Evolutionary conservation across 2,888 invertebrate genomes (phyloP).

Genomic region (Ypsolopha scabrella): DNA sequence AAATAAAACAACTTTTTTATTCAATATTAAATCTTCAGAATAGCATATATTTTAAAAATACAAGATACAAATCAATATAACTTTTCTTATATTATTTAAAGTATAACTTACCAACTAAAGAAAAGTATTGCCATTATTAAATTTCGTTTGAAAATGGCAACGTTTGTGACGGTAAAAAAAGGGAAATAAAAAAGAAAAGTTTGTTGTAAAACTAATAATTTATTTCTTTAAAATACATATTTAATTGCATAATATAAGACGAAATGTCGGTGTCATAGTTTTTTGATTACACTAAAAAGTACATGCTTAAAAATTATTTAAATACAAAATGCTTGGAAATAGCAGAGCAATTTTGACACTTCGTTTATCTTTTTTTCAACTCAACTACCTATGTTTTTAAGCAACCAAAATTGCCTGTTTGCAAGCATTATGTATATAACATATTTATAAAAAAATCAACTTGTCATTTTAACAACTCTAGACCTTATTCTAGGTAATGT

Average conservation of each 20-base stretch:
- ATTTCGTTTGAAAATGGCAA: conserved; percentile 5
- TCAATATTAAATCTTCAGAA: conserved; percentile 1
- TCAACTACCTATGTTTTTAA: too few species aligned
- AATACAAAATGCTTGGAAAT: conserved; percentile 6
- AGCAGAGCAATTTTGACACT: neutral
- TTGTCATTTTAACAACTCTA: conserved; percentile 65
- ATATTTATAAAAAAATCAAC: conserved; percentile 28
- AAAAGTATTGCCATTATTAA: neutral
- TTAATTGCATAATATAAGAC: conserved; percentile 14
- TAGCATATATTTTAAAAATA: conserved; percentile 54
- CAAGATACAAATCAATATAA: conserved; percentile 47
- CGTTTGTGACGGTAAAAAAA: conserved; percentile 23
- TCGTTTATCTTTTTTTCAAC: neutral
- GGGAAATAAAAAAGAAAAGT: conserved; percentile 13
- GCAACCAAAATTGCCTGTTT: neutral
- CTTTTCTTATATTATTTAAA: conserved; percentile 40
- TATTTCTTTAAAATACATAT: conserved; percentile 38
- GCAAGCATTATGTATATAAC: neutral
- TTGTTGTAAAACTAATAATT: conserved; percentile 35
- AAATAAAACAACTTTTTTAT: conserved; percentile 5
- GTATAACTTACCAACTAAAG: conserved; percentile 4
- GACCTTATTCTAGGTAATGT: conserved; percentile 60
- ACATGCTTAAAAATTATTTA: conserved; percentile 13
- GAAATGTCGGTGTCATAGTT: conserved; percentile 23
- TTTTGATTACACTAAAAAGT: conserved; percentile 10